These are phyloP conservation scores for Machimus rusticus DNA, from an alignment of 2,888 invertebrate species.

Conservation along the genomic window DNA sequence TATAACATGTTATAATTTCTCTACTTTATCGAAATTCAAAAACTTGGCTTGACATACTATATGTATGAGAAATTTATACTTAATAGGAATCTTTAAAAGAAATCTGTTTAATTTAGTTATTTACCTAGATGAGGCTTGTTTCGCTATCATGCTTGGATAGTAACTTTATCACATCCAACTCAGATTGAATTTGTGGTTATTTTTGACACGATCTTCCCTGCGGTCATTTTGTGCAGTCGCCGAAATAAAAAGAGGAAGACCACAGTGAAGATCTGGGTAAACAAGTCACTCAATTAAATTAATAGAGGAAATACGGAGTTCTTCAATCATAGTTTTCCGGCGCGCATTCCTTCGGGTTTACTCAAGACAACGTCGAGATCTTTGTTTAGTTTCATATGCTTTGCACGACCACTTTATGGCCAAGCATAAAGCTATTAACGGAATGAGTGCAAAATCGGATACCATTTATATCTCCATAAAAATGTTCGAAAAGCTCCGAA, in stretches of 20 bases:
- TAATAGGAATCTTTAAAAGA: too few species aligned
- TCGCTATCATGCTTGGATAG: not conserved
- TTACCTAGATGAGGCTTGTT: not conserved
- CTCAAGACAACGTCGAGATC: not conserved
- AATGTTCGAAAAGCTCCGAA: not conserved
- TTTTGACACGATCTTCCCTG: not conserved
- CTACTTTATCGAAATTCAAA: too few species aligned
- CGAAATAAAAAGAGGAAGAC: not conserved
- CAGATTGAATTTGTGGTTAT: not conserved
- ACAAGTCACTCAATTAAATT: not conserved
- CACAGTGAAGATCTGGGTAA: not conserved
- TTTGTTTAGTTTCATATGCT: not conserved
- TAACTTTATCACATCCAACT: not conserved
- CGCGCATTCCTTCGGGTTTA: not conserved
- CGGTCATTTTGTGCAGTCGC: not conserved
- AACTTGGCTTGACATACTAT: too few species aligned
- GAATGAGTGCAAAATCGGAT: constrained; percentile 34
- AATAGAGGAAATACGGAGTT: not conserved
- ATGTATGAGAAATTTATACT: too few species aligned
- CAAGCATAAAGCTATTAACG: not conserved
- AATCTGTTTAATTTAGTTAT: not conserved
- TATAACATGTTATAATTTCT: too few species aligned
- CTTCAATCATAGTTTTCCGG: not conserved
- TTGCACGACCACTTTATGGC: not conserved
- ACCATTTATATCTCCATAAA: constrained; percentile 23